Percentiles rank a stretch among this genome's conserved stretches.
phyloP scores from a whole-genome alignment of 2,113 vertebrate genomes.

The Phaethornis superciliosus region DNA sequence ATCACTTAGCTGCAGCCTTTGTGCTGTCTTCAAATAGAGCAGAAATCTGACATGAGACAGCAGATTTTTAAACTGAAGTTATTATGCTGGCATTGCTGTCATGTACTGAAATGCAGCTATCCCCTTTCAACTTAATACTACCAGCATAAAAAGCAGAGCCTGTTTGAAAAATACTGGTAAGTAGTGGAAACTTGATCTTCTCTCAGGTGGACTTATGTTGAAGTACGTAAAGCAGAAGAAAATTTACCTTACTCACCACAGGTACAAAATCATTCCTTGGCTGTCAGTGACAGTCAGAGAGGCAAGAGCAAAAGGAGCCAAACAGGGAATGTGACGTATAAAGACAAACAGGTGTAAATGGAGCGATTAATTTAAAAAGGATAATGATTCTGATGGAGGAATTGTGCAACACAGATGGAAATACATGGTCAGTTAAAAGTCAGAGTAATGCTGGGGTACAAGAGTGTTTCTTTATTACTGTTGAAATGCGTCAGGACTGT shows the following conservation, averaged over 20 bases:
- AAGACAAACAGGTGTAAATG: conserved; percentile 20
- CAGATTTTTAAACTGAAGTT: not conserved
- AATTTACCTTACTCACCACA: not conserved
- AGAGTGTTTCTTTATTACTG: conserved; percentile 14
- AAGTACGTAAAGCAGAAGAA: not conserved
- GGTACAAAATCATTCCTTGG: not conserved
- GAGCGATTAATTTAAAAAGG: not conserved
- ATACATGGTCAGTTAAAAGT: conserved; percentile 12
- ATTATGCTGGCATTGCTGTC: not conserved
- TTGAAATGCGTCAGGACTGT: not conserved
- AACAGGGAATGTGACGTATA: not conserved
- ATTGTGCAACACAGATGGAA: not conserved
- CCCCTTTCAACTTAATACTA: not conserved
- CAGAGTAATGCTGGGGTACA: not conserved
- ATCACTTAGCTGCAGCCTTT: not conserved
- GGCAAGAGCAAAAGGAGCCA: not conserved
- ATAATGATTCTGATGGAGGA: not conserved
- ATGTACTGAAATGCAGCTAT: not conserved
- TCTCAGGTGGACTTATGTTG: not conserved
- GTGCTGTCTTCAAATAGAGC: not conserved
- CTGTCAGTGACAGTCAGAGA: not conserved
- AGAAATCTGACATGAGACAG: not conserved
- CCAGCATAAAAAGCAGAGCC: not conserved
- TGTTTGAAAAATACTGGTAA: not conserved
- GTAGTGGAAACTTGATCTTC: not conserved